Percentiles rank a stretch among this genome's conserved stretches.
Evolutionary conservation across 2,797 vertebrate species (phyloP).

Genomic region (Tokudaia muenninki): DNA sequence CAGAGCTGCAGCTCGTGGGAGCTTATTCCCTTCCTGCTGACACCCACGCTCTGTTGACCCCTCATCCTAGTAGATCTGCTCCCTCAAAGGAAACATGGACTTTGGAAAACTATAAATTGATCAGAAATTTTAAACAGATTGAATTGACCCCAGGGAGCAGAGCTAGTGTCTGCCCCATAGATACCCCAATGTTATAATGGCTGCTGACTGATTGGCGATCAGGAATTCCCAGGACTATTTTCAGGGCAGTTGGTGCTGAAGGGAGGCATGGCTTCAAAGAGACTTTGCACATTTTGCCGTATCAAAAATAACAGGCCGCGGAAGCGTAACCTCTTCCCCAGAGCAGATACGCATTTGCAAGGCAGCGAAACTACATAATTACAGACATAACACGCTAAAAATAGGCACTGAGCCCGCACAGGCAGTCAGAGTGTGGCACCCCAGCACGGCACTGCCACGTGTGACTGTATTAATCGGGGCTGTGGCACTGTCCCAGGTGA

Average conservation of each 20-base stretch:
- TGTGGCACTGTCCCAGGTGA: constrained; percentile 82
- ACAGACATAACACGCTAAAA: constrained; percentile 86
- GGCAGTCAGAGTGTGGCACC: constrained; percentile 84
- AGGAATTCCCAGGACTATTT: not conserved
- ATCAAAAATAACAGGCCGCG: constrained; percentile 85
- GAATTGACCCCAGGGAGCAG: not conserved
- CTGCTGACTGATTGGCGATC: not conserved
- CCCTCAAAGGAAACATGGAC: constrained; percentile 47
- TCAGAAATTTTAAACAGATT: not conserved
- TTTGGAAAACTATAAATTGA: constrained; percentile 29
- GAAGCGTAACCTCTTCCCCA: constrained; percentile 83
- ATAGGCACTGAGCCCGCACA: constrained; percentile 85
- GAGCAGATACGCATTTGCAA: constrained; percentile 84
- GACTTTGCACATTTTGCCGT: constrained; percentile 70
- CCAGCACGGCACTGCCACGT: constrained; percentile 79
- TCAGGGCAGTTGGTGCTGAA: not conserved
- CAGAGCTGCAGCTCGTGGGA: not conserved
- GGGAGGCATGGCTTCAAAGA: constrained; percentile 69
- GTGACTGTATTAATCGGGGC: constrained; percentile 83
- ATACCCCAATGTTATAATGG: not conserved
- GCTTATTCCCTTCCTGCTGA: not conserved
- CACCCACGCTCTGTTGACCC: not conserved
- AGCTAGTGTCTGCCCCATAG: not conserved
- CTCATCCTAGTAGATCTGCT: not conserved
- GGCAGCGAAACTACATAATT: constrained; percentile 85